Base-by-base conservation (phyloP, 2,888 invertebrate genomes). In the Megalurothrips usitatus region DNA sequence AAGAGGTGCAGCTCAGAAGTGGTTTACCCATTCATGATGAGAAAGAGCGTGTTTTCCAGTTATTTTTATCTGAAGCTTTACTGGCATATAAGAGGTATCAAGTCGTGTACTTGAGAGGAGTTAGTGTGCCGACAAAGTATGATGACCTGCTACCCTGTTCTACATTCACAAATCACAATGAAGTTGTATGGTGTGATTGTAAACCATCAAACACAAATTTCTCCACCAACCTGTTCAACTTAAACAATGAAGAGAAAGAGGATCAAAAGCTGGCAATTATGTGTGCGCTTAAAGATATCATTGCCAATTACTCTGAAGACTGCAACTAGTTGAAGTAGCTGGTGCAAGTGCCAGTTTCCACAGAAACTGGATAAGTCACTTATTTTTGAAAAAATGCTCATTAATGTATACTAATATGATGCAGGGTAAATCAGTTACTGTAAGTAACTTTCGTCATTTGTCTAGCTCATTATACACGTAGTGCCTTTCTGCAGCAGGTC, bases 41-140 rank as follows among this genome's bases (percentile, higher is more conserved):
- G 63, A 63, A 63, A n/a, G 63, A 63, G n/a, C 63, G 63, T 17
- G 63, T 63, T 17, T 63, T 63, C n/a, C n/a, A 63, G n/a, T n/a
- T 63, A 9, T 63, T 63, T n/a, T 9, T 63, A 9, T 9, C 17
- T n/a, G 63, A 63, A 63, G n/a, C n/a, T 63, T 19, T 9, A n/a
- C n/a, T n/a, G 17, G 63, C 63, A 19, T 63, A n/a, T n/a, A 63
- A 63, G n/a, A 63, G n/a, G 9, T 63, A 63, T n/a, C 63, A 19
- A 63, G 63, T 63, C 10, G 63, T 63, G 14, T 63, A n/a, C n/a
- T n/a, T 63, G n/a, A 63, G n/a, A 63, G 63, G 63, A 63, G 17
- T 17, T n/a, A 19, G n/a, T 63, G 14, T n/a, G 17, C 63, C 63
- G n/a, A 63, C 63, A 9, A 19, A 14, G n/a, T 63, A 63, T 63